Evolutionary conservation across 2,113 vertebrate species (phyloP).

Genomic region (Cinclus cinclus): DNA sequence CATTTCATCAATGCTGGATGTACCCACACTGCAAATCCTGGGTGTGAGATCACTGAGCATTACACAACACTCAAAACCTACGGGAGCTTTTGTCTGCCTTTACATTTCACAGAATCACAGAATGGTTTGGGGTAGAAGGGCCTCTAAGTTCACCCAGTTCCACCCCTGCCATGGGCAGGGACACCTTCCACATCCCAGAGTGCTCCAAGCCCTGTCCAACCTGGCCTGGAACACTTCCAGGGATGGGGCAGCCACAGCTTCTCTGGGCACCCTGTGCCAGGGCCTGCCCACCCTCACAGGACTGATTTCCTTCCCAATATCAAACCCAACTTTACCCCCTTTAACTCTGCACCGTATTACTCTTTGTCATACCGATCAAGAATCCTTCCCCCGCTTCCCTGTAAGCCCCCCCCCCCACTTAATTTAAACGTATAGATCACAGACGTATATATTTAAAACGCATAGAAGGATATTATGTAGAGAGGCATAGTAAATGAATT

Average conservation of each 20-base stretch:
- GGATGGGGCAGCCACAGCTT: not conserved
- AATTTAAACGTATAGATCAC: fast-evolving
- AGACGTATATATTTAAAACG: fast-evolving
- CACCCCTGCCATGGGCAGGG: not conserved
- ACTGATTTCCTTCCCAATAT: fast-evolving
- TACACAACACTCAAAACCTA: fast-evolving
- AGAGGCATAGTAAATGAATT: fast-evolving
- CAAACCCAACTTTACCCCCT: fast-evolving
- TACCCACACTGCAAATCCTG: not conserved
- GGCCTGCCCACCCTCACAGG: fast-evolving
- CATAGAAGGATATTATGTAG: fast-evolving
- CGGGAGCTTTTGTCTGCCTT: fast-evolving
- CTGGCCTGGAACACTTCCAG: not conserved
- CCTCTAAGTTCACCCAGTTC: fast-evolving
- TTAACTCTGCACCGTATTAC: fast-evolving
- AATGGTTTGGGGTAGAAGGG: not conserved
- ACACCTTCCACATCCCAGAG: fast-evolving
- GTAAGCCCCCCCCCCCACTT: too few relatives aligned
- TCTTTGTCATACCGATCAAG: fast-evolving
- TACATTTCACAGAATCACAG: fast-evolving
- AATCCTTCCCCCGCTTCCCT: not conserved
- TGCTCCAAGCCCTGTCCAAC: fast-evolving
- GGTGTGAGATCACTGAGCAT: not conserved
- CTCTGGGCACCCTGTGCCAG: not conserved
- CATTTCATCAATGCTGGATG: not conserved